Percentiles rank a stretch among this genome's conserved stretches.
These are phyloP conservation scores for Drosophila mauritiana DNA, from an alignment of 1,140 invertebrate genomes.

Conservation along the genomic window DNA sequence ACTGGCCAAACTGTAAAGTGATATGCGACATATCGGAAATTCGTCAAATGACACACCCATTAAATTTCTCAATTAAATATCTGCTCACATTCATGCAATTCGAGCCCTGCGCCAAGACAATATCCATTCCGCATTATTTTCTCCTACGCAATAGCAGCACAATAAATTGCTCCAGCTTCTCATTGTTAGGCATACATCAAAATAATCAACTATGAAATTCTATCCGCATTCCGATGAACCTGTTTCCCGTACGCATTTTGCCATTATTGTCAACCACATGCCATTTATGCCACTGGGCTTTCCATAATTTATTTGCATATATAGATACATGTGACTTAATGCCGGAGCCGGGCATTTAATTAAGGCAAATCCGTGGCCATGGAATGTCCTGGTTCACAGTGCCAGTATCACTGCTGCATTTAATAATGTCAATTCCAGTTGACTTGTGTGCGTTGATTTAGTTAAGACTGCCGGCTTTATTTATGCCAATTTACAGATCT, in stretches of 20 bases:
- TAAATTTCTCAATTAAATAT: background rate
- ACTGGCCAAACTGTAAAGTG: too few species aligned
- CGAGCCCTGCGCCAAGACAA: background rate
- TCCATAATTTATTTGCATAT: slow-evolving; percentile 50
- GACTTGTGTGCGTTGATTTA: slow-evolving; percentile 49
- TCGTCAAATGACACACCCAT: background rate
- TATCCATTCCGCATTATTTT: background rate
- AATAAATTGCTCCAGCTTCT: background rate
- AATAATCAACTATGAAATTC: slow-evolving; percentile 38
- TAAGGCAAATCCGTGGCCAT: slow-evolving; percentile 46
- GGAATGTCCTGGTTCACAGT: slow-evolving; percentile 26
- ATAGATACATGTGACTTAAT: slow-evolving; percentile 46
- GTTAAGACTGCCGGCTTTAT: slow-evolving; percentile 37
- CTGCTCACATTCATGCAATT: background rate
- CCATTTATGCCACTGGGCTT: slow-evolving; percentile 40
- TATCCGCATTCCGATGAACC: slow-evolving; percentile 32
- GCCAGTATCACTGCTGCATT: slow-evolving; percentile 38
- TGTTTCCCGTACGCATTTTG: background rate
- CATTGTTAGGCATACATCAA: slow-evolving; percentile 26
- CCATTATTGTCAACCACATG: slow-evolving; percentile 25
- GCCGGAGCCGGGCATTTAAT: slow-evolving; percentile 54
- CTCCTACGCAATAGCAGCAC: background rate
- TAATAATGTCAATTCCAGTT: slow-evolving; percentile 67
- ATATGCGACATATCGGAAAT: too few species aligned
- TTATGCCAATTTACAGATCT: slow-evolving; percentile 42